A percentile compares a stretch with the other conserved stretches of the same genome.
Conservation (phyloP, 2,888 invertebrate genomes). For the Crossocerus cetratus region DNA sequence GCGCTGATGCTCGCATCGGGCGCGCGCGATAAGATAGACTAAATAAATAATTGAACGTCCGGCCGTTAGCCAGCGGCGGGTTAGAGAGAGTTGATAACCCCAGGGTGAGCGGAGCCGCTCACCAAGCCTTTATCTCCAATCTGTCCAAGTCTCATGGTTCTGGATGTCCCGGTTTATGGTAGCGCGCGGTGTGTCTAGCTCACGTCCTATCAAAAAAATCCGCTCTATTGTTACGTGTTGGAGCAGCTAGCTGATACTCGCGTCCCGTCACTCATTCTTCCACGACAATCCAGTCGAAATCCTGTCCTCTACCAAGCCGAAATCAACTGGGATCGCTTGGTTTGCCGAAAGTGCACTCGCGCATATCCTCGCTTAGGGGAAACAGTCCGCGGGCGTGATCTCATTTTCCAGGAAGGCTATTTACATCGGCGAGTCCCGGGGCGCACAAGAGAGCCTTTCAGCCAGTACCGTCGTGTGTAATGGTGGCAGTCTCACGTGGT, state of each 20-base stretch:
- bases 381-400: not conserved
- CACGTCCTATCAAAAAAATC: conserved; percentile 56
- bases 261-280: too few species aligned
- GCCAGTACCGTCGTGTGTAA: not conserved
- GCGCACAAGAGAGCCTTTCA: conserved; percentile 1
- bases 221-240: not conserved
- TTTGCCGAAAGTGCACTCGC: not conserved
- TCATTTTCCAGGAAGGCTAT: not conserved
- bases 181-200: conserved; percentile 24
- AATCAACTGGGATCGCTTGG: not conserved
- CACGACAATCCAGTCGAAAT: too few species aligned
- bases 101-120: conserved; percentile 49
- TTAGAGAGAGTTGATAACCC: conserved; percentile 70
- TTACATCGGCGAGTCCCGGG: not conserved
- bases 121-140: conserved; percentile 67
- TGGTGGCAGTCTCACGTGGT: not conserved
- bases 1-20: conserved; percentile 62
- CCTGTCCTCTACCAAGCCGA: not conserved
- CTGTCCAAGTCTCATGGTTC: conserved; percentile 60
- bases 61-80: conserved; percentile 65
- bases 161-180: conserved; percentile 62
- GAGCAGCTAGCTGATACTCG: conserved; percentile 13
- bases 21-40: conserved; percentile 68
- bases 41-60: conserved; percentile 75
- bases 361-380: not conserved